Evolutionary conservation across 2,113 vertebrate species (phyloP).

Genomic region (Glaucidium brasilianum): DNA sequence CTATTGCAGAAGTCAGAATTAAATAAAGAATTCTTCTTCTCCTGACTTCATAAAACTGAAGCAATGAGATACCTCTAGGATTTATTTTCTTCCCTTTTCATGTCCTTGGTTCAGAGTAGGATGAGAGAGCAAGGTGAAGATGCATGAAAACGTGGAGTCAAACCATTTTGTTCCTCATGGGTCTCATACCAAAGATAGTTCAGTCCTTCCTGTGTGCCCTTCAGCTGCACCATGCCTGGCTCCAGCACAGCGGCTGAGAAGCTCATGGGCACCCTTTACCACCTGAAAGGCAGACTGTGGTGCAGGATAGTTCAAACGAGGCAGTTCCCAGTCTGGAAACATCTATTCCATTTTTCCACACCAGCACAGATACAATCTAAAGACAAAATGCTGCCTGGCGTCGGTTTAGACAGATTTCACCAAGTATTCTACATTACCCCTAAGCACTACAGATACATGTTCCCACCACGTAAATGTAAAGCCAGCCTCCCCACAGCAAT

Average conservation of each 20-base stretch:
- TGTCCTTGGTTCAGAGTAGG: background rate
- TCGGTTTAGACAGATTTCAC: background rate
- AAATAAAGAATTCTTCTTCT: background rate
- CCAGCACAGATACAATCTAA: background rate
- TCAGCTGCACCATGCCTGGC: background rate
- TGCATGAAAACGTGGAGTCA: background rate
- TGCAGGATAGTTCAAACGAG: background rate
- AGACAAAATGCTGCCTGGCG: background rate
- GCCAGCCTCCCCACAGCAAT: background rate
- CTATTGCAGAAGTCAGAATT: background rate
- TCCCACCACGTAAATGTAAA: accelerated
- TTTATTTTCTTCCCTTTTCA: background rate
- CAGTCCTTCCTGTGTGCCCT: background rate
- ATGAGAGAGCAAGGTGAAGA: background rate
- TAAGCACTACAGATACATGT: background rate
- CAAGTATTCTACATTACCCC: background rate
- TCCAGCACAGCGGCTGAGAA: background rate
- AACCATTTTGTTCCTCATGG: background rate
- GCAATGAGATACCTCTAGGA: background rate
- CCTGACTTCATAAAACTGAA: background rate
- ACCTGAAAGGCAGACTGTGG: background rate
- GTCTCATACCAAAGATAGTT: background rate
- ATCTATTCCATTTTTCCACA: background rate
- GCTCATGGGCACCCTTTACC: background rate
- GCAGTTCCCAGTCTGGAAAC: background rate